Evolutionary conservation across 2,797 vertebrate species (phyloP), one percentile per base, ranked within the genome.

Genomic region (Enteromius treurensis): DNA sequence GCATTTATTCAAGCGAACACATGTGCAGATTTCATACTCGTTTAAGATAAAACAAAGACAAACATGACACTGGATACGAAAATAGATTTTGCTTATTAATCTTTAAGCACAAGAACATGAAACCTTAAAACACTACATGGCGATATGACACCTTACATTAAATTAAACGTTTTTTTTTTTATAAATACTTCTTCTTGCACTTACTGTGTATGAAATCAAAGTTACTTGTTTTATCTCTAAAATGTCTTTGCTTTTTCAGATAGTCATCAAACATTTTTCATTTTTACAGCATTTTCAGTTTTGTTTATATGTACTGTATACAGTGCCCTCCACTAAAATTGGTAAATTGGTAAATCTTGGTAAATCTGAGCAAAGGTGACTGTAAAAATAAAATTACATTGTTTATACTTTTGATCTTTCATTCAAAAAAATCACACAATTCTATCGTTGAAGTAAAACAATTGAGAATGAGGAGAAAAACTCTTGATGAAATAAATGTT

Each of bases 71-170:
- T 32, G 37, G 23, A 73, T 67, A 29, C 37, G 32, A 64, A 29
- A 70, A 49, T 62, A 23, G 23, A 73, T 73, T 73, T 71, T 53
- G 15, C 23, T 34, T 40, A 79, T 45, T 17, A 53, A 40, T 60
- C 34, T 58, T 29, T 71, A n/a, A 26, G 17, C n/a, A 19, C 11
- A 15, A 70, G 42, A 81, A 73, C 40, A 71, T 60, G 42, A 58
- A 74, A 79, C 74, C 51, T 64, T 64, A 42, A 58, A 73, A 65
- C 69, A 42, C 62, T 21, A 32, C 17, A 29, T 7, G n/a, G 19
- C 67, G 26, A 79, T 21, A 21, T 2, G 9, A 65, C 47, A 78
- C 19, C 15, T 32, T 13, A 47, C 2, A 64, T 26, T 42, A 29
- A 49, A 32, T 47, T 10, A 65, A 65, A 45, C 21, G 14, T 32